These are phyloP conservation scores for Deilephila elpenor DNA, from an alignment of 2,888 invertebrate genomes.

Conservation along the genomic window DNA sequence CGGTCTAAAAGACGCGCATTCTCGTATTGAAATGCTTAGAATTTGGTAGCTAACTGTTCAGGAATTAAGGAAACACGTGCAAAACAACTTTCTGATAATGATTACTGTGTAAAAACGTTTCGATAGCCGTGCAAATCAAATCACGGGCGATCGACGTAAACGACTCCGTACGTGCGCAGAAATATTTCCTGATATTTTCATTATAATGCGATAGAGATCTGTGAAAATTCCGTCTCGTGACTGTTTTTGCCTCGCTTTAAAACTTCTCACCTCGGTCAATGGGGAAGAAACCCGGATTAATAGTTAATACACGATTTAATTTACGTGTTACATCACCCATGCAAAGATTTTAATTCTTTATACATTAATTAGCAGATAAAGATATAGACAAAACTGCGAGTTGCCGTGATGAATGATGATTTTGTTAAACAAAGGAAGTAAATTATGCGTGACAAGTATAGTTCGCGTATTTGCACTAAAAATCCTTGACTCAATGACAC, in stretches of 20 bases:
- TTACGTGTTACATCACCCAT: background rate
- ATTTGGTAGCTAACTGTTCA: background rate
- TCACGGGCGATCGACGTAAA: slow-evolving; percentile 8
- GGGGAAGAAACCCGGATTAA: slow-evolving; percentile 11
- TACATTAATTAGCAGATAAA: background rate
- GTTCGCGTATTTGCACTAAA: slow-evolving; percentile 9
- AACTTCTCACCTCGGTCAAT: background rate
- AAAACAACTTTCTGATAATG: background rate
- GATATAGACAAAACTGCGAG: background rate
- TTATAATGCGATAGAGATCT: background rate
- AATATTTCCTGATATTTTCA: slow-evolving; percentile 37
- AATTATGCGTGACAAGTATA: slow-evolving; percentile 16
- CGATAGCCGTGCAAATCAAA: background rate
- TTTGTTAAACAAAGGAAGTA: slow-evolving; percentile 29
- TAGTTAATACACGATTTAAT: background rate
- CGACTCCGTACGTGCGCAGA: background rate
- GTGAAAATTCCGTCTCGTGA: background rate
- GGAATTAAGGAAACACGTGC: background rate
- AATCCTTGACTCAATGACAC: background rate
- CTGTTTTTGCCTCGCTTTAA: background rate
- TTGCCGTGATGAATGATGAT: slow-evolving; percentile 10
- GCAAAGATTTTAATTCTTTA: background rate
- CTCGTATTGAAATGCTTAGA: background rate
- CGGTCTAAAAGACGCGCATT: background rate
- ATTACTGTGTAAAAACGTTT: background rate